Evolutionary conservation across 1,140 invertebrate species (phyloP), one percentile per base, ranked within the genome.

Genomic region (Carposina sasakii): DNA sequence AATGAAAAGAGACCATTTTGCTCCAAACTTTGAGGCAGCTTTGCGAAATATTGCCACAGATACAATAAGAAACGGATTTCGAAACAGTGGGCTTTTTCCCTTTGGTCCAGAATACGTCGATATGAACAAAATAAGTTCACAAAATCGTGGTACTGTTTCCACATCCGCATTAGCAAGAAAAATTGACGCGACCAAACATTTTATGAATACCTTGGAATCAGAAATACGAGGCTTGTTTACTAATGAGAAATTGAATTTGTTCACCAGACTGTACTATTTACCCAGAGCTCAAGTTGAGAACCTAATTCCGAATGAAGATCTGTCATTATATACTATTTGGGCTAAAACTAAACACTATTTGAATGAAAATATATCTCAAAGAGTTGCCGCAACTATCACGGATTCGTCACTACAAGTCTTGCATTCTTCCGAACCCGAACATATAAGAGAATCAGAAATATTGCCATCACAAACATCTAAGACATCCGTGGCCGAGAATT

Each of bases 1-100:
- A 16, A 46, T 62, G 4, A 46, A 48, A 12, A 61, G 56, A 59
- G 34, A 24, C 41, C 36, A 54, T 42, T 58, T 61, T 48, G 62
- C 42, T n/a, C 52, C 59, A 10, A 52, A 62, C 21, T 51, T 65
- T 20, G 36, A 48, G 10, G 39, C 37, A 9, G 9, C 44, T 23
- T 39, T 47, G 37, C 15, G 16, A 10, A 30, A 33, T 22, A 20
- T 48, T 23, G 37, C 43, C 13, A 33, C 37, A 10, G 19, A 30
- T 3, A 48, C 52, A 28, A n/a, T 54, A 21, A 42, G 15, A 10
- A 47, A 54, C 28, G 46, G 52, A 20, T 54, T 54, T 23, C 13
- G 24, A 33, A 42, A 45, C 24, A 12, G 31, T 30, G 52, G 41
- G 4, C 34, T 54, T 22, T 45, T 19, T 42, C 47, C 47, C 41